Evolutionary conservation across 2,888 invertebrate species (phyloP), one percentile per base, ranked within the genome.

Genomic region (Tillus elongatus): DNA sequence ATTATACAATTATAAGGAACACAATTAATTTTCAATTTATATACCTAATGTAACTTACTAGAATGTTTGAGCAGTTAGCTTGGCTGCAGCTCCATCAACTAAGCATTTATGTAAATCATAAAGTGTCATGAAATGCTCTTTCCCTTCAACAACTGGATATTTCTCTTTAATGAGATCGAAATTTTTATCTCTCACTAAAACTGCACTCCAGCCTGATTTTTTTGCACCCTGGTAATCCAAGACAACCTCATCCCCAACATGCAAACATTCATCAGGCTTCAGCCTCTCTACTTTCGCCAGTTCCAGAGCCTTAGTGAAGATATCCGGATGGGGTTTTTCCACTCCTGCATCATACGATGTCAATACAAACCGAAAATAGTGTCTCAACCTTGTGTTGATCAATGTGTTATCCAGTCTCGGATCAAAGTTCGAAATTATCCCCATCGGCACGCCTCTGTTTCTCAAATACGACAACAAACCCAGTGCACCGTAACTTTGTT

Each of bases 341-440:
- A 68, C 68, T 15, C 82, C 80, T 34, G 73, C 72, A 32, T 77
- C 75, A 55, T 88, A 87, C 0, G 92, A 91, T 3, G 81, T 77
- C 8, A 90, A 44, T 30, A 90, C 70, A 66, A 92, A 92, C 46
- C 82, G 72, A 64, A 93, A 88, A 57, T 79, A 78, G 35, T 77
- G 66, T 33, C 71, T 58, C n/a, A 92, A 62, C 37, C 72, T 73
- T 24, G 82, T 69, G 50, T 77, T 78, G 9, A 65, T 50, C 35
- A 93, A 68, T 43, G 91, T 73, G 3, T 70, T 67, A 41, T 76
- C 70, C 2, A 93, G 67, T 15, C 91, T 72, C 15, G 87, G 82
- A 67, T 93, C 93, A 66, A 83, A 89, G 65, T 93, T 93, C 3
- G 92, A 89, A 47, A 93, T 78, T 0, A 90, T 75, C 2, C 90